phyloP scores from a whole-genome alignment of 2,113 vertebrate genomes.

The Chaetorhynchus papuensis region DNA sequence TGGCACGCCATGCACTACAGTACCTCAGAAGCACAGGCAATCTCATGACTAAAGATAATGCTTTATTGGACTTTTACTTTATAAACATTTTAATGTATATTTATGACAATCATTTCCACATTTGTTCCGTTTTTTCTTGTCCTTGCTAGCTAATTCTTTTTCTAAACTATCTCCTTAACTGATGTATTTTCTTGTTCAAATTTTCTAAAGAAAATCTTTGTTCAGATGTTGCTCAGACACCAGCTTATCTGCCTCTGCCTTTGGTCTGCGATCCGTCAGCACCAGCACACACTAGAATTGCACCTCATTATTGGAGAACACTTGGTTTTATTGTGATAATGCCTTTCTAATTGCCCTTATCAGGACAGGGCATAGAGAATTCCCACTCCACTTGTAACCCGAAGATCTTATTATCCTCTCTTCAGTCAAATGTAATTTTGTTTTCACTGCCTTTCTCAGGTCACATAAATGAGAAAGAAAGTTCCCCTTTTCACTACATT shows the following conservation, averaged over 20 bases:
- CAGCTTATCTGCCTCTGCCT: neutral
- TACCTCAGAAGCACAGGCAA: neutral
- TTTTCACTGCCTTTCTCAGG: conserved; percentile 29
- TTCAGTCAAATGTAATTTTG: conserved; percentile 49
- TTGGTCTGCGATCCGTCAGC: neutral
- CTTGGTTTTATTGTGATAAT: conserved; percentile 54
- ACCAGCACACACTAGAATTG: neutral
- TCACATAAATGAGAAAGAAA: conserved; percentile 29
- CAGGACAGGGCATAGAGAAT: conserved; percentile 52
- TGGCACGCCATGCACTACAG: neutral
- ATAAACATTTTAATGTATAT: neutral
- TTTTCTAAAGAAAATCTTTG: neutral
- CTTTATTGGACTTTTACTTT: neutral
- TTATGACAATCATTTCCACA: neutral
- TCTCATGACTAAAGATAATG: neutral
- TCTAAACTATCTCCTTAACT: neutral
- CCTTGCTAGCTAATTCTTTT: neutral
- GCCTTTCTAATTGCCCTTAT: conserved; percentile 57
- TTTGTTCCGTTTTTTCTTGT: neutral
- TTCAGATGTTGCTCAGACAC: neutral
- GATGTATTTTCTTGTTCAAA: neutral
- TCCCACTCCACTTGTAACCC: conserved; percentile 16
- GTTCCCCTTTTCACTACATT: conserved; percentile 1
- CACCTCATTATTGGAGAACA: conserved; percentile 25
- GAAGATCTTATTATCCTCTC: conserved; percentile 54